These are phyloP conservation scores for Plestiodon gilberti DNA, from an alignment of 2,113 vertebrate species.

Conservation along the genomic window DNA sequence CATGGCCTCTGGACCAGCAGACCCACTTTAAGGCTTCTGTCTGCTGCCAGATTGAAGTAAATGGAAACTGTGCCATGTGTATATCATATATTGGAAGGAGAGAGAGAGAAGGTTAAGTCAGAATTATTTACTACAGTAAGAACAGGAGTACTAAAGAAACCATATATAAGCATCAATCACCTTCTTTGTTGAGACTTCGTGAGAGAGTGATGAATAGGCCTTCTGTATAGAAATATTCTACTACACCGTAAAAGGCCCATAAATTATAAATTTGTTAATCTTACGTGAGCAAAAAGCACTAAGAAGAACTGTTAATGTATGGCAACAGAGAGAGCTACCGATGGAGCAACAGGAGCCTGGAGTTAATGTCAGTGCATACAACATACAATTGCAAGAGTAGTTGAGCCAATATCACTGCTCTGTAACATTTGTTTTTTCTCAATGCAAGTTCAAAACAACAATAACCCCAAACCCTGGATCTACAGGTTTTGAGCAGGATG, in stretches of 20 bases:
- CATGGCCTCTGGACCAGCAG: conserved; percentile 7
- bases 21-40: neutral
- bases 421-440: neutral
- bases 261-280: conserved; percentile 71
- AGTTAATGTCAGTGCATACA: accelerated
- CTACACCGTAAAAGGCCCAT: conserved; percentile 58
- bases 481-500: neutral
- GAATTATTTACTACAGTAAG: conserved; percentile 62
- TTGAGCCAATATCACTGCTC: neutral
- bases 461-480: neutral
- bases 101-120: conserved; percentile 5
- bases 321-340: conserved; percentile 37
- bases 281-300: conserved; percentile 57
- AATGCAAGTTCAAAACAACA: neutral
- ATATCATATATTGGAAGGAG: neutral
- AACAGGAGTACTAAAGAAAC: conserved; percentile 62
- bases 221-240: conserved; percentile 68
- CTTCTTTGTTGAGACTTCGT: conserved; percentile 69
- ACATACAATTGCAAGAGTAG: neutral
- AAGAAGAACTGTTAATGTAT: conserved; percentile 61
- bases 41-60: neutral
- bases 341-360: conserved; percentile 31
- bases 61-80: neutral
- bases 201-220: conserved; percentile 71
- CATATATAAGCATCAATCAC: conserved; percentile 67